Base-by-base conservation (phyloP, 2,888 invertebrate species). In the Heliconius ismenius region DNA sequence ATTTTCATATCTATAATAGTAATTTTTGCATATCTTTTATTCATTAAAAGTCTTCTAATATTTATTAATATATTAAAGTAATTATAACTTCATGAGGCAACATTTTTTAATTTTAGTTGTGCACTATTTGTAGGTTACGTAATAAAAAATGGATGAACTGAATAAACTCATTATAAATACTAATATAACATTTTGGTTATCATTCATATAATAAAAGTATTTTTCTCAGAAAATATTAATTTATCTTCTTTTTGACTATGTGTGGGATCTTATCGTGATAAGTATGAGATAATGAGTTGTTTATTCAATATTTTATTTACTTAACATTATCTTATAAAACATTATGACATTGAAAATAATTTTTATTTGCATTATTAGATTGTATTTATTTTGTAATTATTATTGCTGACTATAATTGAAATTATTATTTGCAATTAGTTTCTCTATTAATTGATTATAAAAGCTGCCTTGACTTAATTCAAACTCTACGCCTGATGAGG, bases 261-360 rank as follows among this genome's bases (percentile, higher is more conserved):
- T 49, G 18, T 70, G 70, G 63, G 15, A 76, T 81, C 81, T 84
- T 86, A 87, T 87, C 85, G 26, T 26, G 73, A 76, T 74, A 60
- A 63, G 36, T 70, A 70, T 70, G 78, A 83, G 75, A 80, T 82
- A 81, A 78, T 80, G 73, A 80, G 80, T 80, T 84, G 81, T 85
- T 85, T 83, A 77, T 79, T 68, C n/a, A 60, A 70, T 60, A 26
- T 58, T 54, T 69, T 77, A 60, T 74, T 74, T 70, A 54, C 58
- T 65, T 64, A 62, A 75, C 28, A 58, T 75, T 70, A 70, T 54
- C 62, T 64, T 26, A 28, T 21, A 26, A 64, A 39, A 49, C 24
- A 28, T 69, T 32, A 26, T 75, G 70, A 64, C 54, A 70, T 75
- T 70, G 75, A 54, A 64, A 36, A 13, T n/a, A 11, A 43, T 36